A percentile compares a stretch with the other conserved stretches of the same genome.
These are phyloP conservation scores for Eutolmus rufibarbis DNA, from an alignment of 2,888 invertebrate species.

Conservation along the genomic window DNA sequence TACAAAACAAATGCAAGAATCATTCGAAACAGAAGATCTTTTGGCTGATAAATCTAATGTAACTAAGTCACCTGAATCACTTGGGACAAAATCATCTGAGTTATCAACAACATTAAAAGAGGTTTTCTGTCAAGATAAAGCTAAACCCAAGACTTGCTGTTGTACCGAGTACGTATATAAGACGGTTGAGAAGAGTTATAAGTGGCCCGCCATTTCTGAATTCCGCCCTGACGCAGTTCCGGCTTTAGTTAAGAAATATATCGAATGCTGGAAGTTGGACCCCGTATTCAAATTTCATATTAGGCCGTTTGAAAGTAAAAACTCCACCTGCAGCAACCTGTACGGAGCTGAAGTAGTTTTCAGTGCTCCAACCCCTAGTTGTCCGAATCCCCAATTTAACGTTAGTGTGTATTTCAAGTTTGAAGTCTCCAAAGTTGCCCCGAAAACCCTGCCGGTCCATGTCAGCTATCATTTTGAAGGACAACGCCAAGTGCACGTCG, in stretches of 20 bases:
- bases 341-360: conserved; percentile 59
- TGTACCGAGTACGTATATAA: neutral
- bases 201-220: conserved; percentile 51
- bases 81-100: no score
- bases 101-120: no score
- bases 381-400: conserved; percentile 63
- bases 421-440: conserved; percentile 51
- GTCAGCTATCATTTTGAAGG: conserved; percentile 46
- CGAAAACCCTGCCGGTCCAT: conserved; percentile 23
- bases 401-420: conserved; percentile 63
- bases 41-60: no score
- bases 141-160: neutral
- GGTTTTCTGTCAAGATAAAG: neutral
- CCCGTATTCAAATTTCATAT: conserved; percentile 53
- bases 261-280: conserved; percentile 51
- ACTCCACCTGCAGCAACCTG: conserved; percentile 53
- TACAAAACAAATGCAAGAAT: no score
- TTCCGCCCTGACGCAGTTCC: conserved; percentile 51
- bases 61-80: no score
- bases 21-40: neutral
- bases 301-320: conserved; percentile 48
- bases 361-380: conserved; percentile 61
- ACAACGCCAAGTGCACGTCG: conserved; percentile 11
- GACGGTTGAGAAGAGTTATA: neutral
- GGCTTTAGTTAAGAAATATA: conserved; percentile 50